Conservation (phyloP, 1,140 invertebrate species). For the Drosophila pandora region DNA sequence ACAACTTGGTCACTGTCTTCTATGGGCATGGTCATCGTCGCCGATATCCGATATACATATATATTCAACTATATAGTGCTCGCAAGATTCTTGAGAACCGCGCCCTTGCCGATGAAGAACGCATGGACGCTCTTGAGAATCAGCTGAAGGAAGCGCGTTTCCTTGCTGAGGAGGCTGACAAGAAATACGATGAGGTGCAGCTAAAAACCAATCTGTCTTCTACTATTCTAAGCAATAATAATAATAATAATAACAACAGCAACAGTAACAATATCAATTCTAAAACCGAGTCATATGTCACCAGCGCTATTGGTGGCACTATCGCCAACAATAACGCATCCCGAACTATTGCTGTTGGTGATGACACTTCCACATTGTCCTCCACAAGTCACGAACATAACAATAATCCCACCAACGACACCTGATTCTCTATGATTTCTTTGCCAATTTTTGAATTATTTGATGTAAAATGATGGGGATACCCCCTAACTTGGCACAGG, state of each 20-base stretch:
- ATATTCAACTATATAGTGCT: slow-evolving; percentile 88
- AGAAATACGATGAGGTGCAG: slow-evolving; percentile 99
- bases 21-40: slow-evolving; percentile 72
- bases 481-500: slow-evolving; percentile 60
- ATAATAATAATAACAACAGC: slow-evolving; percentile 59
- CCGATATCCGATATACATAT: slow-evolving; percentile 30
- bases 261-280: slow-evolving; percentile 44
- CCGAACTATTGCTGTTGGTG: slow-evolving; percentile 70
- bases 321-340: slow-evolving; percentile 71
- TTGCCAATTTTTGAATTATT: slow-evolving; percentile 47
- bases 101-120: slow-evolving; percentile 99
- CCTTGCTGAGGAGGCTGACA: slow-evolving; percentile 99
- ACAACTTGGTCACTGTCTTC: slow-evolving; percentile 83
- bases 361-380: slow-evolving; percentile 78
- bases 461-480: neutral
- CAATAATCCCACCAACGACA: slow-evolving; percentile 70
- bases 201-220: slow-evolving; percentile 75
- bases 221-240: slow-evolving; percentile 67
- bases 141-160: slow-evolving; percentile 99
- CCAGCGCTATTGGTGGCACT: slow-evolving; percentile 36
- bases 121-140: slow-evolving; percentile 99
- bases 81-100: slow-evolving; percentile 99
- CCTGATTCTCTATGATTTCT: slow-evolving; percentile 63
- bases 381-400: slow-evolving; percentile 69
- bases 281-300: slow-evolving; percentile 40